phyloP scores from a whole-genome alignment of 2,888 invertebrate species.

The Uloborus plumipes region DNA sequence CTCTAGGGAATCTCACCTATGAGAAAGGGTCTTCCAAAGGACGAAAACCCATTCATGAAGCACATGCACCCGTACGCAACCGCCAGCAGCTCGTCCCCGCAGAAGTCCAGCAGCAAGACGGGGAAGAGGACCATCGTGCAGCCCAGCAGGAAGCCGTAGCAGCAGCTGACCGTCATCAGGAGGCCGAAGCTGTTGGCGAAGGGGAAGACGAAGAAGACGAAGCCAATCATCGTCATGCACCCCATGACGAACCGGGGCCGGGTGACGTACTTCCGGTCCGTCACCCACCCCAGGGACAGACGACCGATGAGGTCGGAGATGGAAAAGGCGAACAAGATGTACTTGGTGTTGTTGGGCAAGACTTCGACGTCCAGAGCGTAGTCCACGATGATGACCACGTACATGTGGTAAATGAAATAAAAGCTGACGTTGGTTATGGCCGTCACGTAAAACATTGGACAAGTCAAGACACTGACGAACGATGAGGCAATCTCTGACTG shows the following conservation, averaged over 20 bases:
- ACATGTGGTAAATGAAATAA: conserved; percentile 52
- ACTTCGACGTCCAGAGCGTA: conserved; percentile 61
- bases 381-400: conserved; percentile 62
- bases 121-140: conserved; percentile 47
- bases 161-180: conserved; percentile 31
- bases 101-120: conserved; percentile 37
- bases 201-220: conserved; percentile 37
- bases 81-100: conserved; percentile 31
- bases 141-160: conserved; percentile 40
- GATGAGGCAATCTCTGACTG: neutral
- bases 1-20: conserved; percentile 22
- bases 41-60: conserved; percentile 52
- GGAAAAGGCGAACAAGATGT: conserved; percentile 63
- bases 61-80: conserved; percentile 52
- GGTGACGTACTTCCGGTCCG: conserved; percentile 39
- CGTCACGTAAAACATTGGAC: conserved; percentile 47
- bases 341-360: conserved; percentile 39
- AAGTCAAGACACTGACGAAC: conserved; percentile 26
- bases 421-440: conserved; percentile 50
- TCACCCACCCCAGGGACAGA: conserved; percentile 61
- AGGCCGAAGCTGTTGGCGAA: conserved; percentile 17
- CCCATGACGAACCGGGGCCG: conserved; percentile 36
- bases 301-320: conserved; percentile 64
- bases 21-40: conserved; percentile 35
- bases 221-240: conserved; percentile 24